Conservation (phyloP, 23 tunicate species). For the Trididemnum miniatum region DNA sequence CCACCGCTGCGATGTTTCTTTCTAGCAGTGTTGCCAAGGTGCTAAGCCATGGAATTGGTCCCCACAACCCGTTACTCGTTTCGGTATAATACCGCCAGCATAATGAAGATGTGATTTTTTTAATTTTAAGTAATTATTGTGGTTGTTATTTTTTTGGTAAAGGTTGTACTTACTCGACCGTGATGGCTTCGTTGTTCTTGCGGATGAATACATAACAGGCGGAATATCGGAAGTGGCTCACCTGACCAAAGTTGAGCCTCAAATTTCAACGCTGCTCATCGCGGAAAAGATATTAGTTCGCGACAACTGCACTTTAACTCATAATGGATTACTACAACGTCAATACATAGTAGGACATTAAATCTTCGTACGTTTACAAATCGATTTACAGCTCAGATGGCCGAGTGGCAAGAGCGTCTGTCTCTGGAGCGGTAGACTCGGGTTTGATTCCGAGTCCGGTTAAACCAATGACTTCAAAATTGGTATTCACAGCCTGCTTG, state of each 20-base stretch:
- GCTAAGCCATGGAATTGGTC: background rate
- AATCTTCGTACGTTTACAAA: too few relatives aligned
- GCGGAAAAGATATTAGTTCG: background rate
- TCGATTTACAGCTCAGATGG: too few relatives aligned
- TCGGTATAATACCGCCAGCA: too few relatives aligned
- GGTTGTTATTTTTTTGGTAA: background rate
- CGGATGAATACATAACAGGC: background rate
- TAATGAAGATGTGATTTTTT: too few relatives aligned
- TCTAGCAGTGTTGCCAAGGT: background rate
- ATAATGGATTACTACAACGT: background rate
- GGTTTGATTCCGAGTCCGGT: too few relatives aligned
- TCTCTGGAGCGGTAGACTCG: too few relatives aligned
- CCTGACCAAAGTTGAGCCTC: constrained; percentile 9
- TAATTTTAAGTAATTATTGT: background rate
- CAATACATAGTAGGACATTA: constrained; percentile 15
- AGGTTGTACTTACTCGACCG: constrained; percentile 2
- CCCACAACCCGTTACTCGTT: too few relatives aligned
- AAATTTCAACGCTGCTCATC: background rate
- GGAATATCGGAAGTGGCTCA: background rate
- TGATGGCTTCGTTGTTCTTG: constrained; percentile 11
- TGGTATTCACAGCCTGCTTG: too few relatives aligned
- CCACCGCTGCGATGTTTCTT: too few relatives aligned
- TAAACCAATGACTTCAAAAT: too few relatives aligned
- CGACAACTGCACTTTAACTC: background rate
- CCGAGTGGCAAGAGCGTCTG: too few relatives aligned